These are phyloP conservation scores for Mormyrops attenuatus DNA, from an alignment of 2,797 vertebrate genomes.

Conservation along the genomic window DNA sequence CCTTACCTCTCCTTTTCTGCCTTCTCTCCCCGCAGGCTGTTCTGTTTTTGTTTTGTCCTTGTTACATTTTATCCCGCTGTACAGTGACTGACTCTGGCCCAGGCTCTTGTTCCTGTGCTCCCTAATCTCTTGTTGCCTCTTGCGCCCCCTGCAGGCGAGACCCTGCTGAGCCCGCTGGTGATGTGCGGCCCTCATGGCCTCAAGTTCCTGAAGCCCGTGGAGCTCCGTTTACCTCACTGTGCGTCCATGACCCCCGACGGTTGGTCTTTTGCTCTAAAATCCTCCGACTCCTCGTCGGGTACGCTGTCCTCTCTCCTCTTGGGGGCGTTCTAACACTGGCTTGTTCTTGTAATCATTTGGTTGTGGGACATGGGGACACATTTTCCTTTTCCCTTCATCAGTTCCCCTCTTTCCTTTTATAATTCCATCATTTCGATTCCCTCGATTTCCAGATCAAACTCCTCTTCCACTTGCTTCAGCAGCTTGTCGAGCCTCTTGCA, in stretches of 20 bases:
- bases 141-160: conserved; percentile 72
- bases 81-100: not conserved
- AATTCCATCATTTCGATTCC: not conserved
- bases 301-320: conserved; percentile 91
- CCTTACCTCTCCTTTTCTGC: not conserved
- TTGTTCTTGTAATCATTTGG: conserved; percentile 56
- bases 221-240: conserved; percentile 99
- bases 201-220: conserved; percentile 98
- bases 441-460: not conserved
- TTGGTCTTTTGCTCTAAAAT: conserved; percentile 99
- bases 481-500: not conserved
- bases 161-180: conserved; percentile 84
- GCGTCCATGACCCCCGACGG: conserved; percentile 99
- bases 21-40: not conserved
- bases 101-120: not conserved
- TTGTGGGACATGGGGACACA: conserved; percentile 40
- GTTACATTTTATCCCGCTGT: not conserved
- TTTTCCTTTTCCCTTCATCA: conserved; percentile 39
- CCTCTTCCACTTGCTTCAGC: not conserved
- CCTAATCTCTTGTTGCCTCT: conserved; percentile 38
- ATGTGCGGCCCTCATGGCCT: conserved; percentile 99
- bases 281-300: conserved; percentile 99
- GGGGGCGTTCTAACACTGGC: conserved; percentile 81
- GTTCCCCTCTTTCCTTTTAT: conserved; percentile 34
- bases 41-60: not conserved